Evolutionary conservation across 2,797 vertebrate species (phyloP).

Genomic region (Chromis chromis): DNA sequence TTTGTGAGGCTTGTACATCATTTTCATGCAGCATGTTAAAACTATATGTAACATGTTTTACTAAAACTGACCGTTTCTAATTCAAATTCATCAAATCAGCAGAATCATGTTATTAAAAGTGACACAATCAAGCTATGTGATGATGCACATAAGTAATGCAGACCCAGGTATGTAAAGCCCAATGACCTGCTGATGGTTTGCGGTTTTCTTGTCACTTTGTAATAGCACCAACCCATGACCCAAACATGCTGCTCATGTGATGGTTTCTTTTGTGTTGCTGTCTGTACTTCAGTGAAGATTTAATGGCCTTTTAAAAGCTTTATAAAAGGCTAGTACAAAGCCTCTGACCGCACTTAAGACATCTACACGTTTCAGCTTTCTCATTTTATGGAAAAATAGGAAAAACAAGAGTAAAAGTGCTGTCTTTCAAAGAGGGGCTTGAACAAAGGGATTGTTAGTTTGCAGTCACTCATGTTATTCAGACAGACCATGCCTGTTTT

Average conservation of each 20-base stretch:
- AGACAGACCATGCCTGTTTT: neutral
- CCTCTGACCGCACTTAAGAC: slow-evolving; percentile 38
- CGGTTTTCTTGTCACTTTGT: slow-evolving; percentile 19
- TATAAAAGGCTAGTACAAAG: slow-evolving; percentile 15
- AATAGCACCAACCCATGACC: neutral
- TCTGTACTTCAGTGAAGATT: slow-evolving; percentile 34
- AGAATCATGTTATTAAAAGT: neutral
- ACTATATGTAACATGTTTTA: neutral
- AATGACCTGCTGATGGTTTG: slow-evolving; percentile 9
- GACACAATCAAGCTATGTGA: slow-evolving; percentile 5
- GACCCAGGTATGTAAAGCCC: slow-evolving; percentile 3
- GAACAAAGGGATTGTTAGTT: neutral
- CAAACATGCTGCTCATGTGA: slow-evolving; percentile 16
- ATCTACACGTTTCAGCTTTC: slow-evolving; percentile 13
- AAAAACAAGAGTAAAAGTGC: neutral
- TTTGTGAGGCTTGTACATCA: too few relatives aligned
- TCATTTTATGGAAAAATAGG: slow-evolving; percentile 14
- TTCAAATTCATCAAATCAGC: slow-evolving; percentile 18
- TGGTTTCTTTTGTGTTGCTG: slow-evolving; percentile 10
- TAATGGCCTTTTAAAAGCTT: slow-evolving; percentile 58
- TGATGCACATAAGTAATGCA: neutral
- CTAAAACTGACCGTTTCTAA: neutral
- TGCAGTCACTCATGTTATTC: neutral
- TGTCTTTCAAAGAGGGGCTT: slow-evolving; percentile 1
- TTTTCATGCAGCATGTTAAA: neutral